Evolutionary conservation across 2,113 vertebrate species (phyloP).

Genomic region (Lonchura striata): DNA sequence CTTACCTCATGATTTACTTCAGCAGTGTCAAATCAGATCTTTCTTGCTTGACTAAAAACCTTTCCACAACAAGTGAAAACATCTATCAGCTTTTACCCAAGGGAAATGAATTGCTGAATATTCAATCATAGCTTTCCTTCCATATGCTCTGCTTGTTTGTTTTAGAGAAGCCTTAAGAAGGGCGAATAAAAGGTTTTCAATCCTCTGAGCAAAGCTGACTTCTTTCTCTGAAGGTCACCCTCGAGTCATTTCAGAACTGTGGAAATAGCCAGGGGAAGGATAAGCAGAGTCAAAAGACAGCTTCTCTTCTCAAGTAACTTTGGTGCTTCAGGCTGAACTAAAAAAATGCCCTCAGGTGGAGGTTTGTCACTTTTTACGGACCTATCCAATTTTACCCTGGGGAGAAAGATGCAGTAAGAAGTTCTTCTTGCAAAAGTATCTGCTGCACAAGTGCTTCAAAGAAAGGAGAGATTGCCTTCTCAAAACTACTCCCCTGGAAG

Average conservation of each 20-base stretch:
- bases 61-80: not conserved
- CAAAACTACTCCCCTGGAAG: not conserved
- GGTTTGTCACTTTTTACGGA: not conserved
- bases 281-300: not conserved
- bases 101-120: not conserved
- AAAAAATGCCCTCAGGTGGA: not conserved
- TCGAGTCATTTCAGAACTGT: not conserved
- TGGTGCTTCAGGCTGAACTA: not conserved
- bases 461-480: not conserved
- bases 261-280: not conserved
- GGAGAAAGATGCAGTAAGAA: not conserved
- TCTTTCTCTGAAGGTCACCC: not conserved
- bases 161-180: conserved; percentile 7
- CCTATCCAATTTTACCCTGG: not conserved
- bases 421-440: not conserved
- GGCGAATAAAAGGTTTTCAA: not conserved
- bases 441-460: not conserved
- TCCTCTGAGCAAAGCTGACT: not conserved
- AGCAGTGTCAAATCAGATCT: not conserved
- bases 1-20: not conserved
- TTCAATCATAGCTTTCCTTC: not conserved
- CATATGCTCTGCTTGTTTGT: not conserved
- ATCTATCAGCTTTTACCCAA: not conserved
- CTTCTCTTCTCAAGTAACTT: not conserved
- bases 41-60: not conserved